phyloP scores from a whole-genome alignment of 1,140 invertebrate genomes.

The Apis dorsata region DNA sequence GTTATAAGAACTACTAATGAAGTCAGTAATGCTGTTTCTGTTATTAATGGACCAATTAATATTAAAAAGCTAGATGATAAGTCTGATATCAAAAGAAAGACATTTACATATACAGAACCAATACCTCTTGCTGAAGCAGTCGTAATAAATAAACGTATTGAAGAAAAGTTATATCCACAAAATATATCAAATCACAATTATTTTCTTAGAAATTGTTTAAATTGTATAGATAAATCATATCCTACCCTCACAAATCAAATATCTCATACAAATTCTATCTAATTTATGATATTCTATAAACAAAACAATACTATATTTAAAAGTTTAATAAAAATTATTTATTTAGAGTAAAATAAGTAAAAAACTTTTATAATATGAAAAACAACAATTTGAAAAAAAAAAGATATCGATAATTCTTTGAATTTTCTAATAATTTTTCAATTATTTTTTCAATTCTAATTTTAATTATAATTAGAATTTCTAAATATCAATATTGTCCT shows the following conservation, averaged over 20 bases:
- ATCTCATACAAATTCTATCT: neutral
- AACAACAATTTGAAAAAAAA: slow-evolving; percentile 9
- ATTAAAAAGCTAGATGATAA: slow-evolving; percentile 60
- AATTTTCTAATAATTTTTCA: no score
- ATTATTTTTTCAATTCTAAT: no score
- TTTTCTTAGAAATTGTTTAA: slow-evolving; percentile 66
- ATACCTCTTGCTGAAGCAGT: slow-evolving; percentile 75
- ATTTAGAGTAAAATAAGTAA: neutral
- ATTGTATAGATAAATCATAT: slow-evolving; percentile 36
- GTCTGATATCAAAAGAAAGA: slow-evolving; percentile 66
- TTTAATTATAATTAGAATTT: no score
- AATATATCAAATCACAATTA: slow-evolving; percentile 60
- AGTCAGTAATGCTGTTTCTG: slow-evolving; percentile 76
- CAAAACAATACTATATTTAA: neutral
- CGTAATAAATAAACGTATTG: slow-evolving; percentile 76
- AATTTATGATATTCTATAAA: neutral
- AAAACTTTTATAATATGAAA: neutral
- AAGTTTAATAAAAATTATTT: slow-evolving; percentile 7
- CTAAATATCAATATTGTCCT: no score
- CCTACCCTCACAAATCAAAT: neutral
- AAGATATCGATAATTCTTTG: neutral
- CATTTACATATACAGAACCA: slow-evolving; percentile 73
- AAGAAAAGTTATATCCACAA: slow-evolving; percentile 76
- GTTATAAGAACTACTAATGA: slow-evolving; percentile 74
- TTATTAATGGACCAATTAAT: slow-evolving; percentile 76